Evolutionary conservation across 2,113 vertebrate species (phyloP).

Genomic region (Lamprotornis superbus): DNA sequence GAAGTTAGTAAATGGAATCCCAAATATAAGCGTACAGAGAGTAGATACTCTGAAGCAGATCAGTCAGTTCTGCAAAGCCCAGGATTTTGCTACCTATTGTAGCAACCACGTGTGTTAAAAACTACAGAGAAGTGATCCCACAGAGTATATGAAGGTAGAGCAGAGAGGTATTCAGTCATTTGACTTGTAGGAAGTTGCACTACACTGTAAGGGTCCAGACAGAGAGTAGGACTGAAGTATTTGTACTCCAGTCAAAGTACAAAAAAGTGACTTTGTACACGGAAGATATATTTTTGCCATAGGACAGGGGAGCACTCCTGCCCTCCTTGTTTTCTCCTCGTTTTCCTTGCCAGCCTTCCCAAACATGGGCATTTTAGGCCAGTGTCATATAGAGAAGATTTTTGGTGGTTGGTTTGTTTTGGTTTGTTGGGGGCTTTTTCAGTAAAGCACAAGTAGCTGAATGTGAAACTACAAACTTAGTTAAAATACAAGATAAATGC

Average conservation of each 20-base stretch:
- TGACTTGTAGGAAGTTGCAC: not conserved
- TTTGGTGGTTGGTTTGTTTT: not conserved
- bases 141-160: not conserved
- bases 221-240: not conserved
- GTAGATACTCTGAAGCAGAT: not conserved
- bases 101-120: not conserved
- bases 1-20: not conserved
- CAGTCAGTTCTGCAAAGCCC: not conserved
- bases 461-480: not conserved
- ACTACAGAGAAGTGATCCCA: rapidly evolving
- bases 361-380: not conserved
- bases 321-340: not conserved
- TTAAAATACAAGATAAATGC: not conserved
- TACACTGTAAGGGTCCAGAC: not conserved
- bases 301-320: not conserved
- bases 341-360: not conserved
- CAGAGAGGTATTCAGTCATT: not conserved
- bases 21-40: not conserved
- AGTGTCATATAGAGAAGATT: not conserved
- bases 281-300: not conserved
- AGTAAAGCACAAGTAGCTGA: not conserved
- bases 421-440: not conserved
- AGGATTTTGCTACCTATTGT: not conserved
- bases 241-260: not conserved
- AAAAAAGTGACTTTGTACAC: not conserved